Conservation (phyloP, 2,113 vertebrate genomes). For the Aythya baeri region DNA sequence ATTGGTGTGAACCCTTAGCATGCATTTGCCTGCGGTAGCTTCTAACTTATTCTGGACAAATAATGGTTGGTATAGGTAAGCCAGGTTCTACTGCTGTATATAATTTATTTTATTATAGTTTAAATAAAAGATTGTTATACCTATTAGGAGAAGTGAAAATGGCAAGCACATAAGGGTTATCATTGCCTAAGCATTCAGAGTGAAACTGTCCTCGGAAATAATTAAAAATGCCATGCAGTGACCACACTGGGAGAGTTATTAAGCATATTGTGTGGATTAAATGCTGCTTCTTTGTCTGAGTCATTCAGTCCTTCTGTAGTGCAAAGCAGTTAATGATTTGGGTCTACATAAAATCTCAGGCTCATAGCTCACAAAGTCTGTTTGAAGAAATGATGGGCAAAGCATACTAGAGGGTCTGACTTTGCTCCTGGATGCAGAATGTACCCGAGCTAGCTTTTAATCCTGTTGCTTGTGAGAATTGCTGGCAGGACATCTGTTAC, state of each 20-base stretch:
- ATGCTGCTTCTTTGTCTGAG: constrained; percentile 28
- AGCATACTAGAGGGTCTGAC: neutral
- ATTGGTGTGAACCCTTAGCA: neutral
- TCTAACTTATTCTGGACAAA: neutral
- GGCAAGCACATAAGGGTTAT: neutral
- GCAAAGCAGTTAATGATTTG: constrained; percentile 20
- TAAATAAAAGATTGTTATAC: neutral
- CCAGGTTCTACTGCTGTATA: neutral
- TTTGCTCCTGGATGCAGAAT: neutral
- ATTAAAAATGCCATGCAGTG: neutral
- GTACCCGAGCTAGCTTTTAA: neutral
- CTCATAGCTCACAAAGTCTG: neutral
- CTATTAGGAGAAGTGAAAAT: neutral
- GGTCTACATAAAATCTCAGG: neutral
- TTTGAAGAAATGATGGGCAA: neutral
- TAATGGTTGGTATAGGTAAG: neutral
- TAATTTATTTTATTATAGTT: neutral
- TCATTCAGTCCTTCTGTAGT: neutral
- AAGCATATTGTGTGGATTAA: constrained; percentile 34
- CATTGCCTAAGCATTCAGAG: neutral
- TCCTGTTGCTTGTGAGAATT: neutral
- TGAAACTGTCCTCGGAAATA: neutral
- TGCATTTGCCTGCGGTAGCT: neutral
- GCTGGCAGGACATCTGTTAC: neutral
- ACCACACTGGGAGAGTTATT: constrained; percentile 10